Conservation (phyloP, 2,888 invertebrate species). For the Iphiclides podalirius region DNA sequence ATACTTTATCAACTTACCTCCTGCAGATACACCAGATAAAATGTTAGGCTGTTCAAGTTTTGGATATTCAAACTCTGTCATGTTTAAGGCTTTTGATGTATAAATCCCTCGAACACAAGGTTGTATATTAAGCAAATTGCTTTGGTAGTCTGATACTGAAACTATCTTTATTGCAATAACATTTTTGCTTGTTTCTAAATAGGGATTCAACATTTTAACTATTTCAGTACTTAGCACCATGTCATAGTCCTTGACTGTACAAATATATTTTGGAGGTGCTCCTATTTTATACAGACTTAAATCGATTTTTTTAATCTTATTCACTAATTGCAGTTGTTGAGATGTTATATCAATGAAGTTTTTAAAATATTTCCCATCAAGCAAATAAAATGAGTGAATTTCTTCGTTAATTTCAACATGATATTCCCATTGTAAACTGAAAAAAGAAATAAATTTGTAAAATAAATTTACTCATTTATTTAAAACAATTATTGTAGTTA, state of each 20-base stretch:
- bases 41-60: constrained; percentile 73
- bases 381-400: constrained; percentile 52
- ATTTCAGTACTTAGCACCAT: constrained; percentile 61
- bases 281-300: constrained; percentile 51
- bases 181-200: constrained; percentile 45
- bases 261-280: constrained; percentile 47
- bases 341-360: constrained; percentile 44
- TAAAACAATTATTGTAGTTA: no score
- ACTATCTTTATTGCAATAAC: constrained; percentile 57
- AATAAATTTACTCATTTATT: no score
- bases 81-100: constrained; percentile 38
- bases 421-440: constrained; percentile 54
- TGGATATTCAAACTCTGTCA: constrained; percentile 38
- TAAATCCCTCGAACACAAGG: constrained; percentile 50
- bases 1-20: no score
- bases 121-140: constrained; percentile 35
- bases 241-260: constrained; percentile 58
- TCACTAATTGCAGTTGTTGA: constrained; percentile 39
- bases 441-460: constrained; percentile 34
- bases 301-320: constrained; percentile 49
- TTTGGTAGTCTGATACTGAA: constrained; percentile 62
- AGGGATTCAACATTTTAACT: constrained; percentile 51
- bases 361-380: constrained; percentile 64
- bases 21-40: constrained; percentile 66
- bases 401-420: constrained; percentile 35